Base-by-base conservation (phyloP, 2,888 invertebrate genomes). In the Tetranychus piercei region DNA sequence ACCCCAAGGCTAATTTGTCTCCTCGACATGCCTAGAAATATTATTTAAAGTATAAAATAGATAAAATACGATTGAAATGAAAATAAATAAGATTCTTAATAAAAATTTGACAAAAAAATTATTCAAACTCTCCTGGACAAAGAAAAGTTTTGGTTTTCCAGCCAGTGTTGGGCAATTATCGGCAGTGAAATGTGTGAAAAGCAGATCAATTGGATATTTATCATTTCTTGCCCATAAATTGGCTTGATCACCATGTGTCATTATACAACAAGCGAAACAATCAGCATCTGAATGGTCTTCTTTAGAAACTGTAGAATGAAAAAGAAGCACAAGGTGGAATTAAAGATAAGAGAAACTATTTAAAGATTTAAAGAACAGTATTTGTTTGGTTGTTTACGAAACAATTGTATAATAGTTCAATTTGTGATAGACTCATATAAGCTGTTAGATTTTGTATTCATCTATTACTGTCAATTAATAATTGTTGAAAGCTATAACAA, bases 211-310 rank as follows among this genome's bases (percentile, higher is more conserved):
- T 81, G 90, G 90, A 81, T 94, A 91, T 77, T 88, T 88, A 18
- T 87, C 87, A 82, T 95, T 93, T 81, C 88, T 89, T 64, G 92
- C 92, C 83, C 91, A 94, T 74, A 95, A 84, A 80, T 90, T 87
- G 5, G 92, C 92, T 79, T 90, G 84, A 81, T 94, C 94, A 45
- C 96, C 95, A 81, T 96, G 95, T 74, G 90, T 89, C 78, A 96
- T 84, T 72, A 95, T 90, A 70, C 90, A 88, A 80, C 94, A 85
- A 0, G 90, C 82, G 78, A 96, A 84, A 80, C 94, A 94, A 82
- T 95, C 95, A 79, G 87, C 86, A 73, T 92, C 86, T 0, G 87
- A 85, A 82, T 94, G 92, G 82, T 95, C 90, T 69, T 83, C 77
- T 9, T 79, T 79, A 9, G 80, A 78, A 11, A 23, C 77, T 83